phyloP scores from a whole-genome alignment of 2,113 vertebrate species.

The Podocnemis expansa region DNA sequence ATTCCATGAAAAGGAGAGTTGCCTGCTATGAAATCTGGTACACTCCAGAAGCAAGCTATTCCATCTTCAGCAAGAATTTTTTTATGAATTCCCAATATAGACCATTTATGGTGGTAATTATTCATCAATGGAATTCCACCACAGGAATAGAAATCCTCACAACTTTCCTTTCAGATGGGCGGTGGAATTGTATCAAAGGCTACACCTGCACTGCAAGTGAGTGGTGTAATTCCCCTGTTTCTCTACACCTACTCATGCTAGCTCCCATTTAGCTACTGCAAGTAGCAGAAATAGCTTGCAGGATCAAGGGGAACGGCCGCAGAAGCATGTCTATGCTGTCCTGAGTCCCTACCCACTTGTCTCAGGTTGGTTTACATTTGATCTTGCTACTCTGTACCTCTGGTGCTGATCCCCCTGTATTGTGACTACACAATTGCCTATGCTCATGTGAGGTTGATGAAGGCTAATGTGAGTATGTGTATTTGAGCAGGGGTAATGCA shows the following conservation, averaged over 20 bases:
- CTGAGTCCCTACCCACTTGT: background rate
- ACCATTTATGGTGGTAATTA: background rate
- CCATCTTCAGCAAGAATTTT: background rate
- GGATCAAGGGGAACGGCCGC: background rate
- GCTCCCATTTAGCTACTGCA: background rate
- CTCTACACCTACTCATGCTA: background rate
- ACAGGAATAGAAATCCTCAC: background rate
- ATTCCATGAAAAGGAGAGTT: slow-evolving; percentile 31
- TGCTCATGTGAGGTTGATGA: background rate
- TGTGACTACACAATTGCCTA: background rate
- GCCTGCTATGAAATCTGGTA: background rate
- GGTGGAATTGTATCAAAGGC: background rate
- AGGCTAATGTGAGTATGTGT: background rate
- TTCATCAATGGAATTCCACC: background rate
- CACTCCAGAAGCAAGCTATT: background rate
- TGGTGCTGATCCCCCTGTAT: background rate
- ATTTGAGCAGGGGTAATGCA: background rate
- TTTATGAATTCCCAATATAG: background rate
- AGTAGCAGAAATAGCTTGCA: background rate
- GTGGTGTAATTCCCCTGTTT: no score
- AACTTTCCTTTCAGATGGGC: background rate
- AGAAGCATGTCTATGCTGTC: background rate
- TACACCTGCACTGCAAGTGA: background rate
- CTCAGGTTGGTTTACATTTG: background rate
- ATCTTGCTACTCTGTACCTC: background rate